Percentiles rank a stretch among this genome's conserved stretches.
Evolutionary conservation across 2,797 vertebrate species (phyloP).

Genomic region (Acomys russatus): DNA sequence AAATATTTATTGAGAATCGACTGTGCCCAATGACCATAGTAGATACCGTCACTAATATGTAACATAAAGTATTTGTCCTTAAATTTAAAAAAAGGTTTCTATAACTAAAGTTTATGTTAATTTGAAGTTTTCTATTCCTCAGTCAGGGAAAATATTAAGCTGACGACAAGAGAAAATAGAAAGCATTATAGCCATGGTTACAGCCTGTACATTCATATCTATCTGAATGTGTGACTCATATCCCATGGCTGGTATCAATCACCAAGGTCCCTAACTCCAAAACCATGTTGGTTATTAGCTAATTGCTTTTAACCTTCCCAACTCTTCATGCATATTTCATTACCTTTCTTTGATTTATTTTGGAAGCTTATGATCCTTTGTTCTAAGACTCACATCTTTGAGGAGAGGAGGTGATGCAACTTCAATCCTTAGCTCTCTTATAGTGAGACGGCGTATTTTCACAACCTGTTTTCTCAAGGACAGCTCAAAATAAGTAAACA

Average conservation of each 20-base stretch:
- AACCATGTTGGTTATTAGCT: conserved; percentile 50
- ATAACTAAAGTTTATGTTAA: background rate
- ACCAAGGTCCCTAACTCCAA: background rate
- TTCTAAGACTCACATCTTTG: background rate
- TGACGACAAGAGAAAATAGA: conserved; percentile 7
- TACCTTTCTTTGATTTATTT: conserved; percentile 54
- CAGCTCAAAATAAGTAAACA: background rate
- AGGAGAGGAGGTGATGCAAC: background rate
- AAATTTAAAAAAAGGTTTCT: background rate
- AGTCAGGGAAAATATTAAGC: conserved; percentile 49
- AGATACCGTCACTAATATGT: background rate
- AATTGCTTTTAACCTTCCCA: conserved; percentile 59
- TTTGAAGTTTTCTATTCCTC: conserved; percentile 5
- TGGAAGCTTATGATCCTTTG: background rate
- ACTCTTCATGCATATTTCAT: background rate
- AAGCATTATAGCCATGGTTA: background rate
- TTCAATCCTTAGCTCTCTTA: background rate
- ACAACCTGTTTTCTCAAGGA: background rate
- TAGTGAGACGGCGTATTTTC: conserved; percentile 45
- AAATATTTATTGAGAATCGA: background rate
- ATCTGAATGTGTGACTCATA: background rate
- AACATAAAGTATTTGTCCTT: background rate
- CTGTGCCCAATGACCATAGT: background rate
- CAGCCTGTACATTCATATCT: conserved; percentile 30
- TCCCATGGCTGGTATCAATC: background rate